phyloP scores from a whole-genome alignment of 2,113 vertebrate genomes.

The Nothoprocta pentlandii region DNA sequence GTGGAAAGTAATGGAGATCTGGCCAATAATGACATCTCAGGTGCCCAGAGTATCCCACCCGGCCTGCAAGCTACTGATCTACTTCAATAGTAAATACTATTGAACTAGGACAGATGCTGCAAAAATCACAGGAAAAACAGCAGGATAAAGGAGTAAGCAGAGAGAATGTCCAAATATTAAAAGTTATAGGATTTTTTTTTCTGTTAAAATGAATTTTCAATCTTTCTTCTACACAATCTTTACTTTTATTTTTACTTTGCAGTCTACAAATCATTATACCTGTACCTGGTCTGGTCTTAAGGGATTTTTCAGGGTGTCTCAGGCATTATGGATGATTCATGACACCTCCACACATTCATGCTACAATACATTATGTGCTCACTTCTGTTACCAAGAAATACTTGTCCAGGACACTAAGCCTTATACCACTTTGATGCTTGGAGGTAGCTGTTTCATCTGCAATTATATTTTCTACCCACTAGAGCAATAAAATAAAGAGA shows the following conservation, averaged over 20 bases:
- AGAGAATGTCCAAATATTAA: not conserved
- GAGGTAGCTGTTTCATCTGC: not conserved
- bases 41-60: not conserved
- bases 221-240: not conserved
- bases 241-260: not conserved
- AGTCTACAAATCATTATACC: not conserved
- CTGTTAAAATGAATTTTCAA: accelerated
- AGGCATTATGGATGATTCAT: not conserved
- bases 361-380: not conserved
- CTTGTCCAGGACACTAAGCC: accelerated
- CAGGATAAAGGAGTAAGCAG: not conserved
- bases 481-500: not conserved
- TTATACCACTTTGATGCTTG: not conserved
- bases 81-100: not conserved
- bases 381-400: not conserved
- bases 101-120: not conserved
- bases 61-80: not conserved
- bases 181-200: not conserved
- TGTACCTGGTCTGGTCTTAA: not conserved
- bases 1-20: not conserved
- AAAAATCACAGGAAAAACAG: not conserved
- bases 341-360: not conserved
- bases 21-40: not conserved
- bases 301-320: not conserved
- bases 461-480: not conserved